Evolutionary conservation across 2,113 vertebrate species (phyloP), one percentile per base, ranked within the genome.

Genomic region (Rhinolophus sinicus): DNA sequence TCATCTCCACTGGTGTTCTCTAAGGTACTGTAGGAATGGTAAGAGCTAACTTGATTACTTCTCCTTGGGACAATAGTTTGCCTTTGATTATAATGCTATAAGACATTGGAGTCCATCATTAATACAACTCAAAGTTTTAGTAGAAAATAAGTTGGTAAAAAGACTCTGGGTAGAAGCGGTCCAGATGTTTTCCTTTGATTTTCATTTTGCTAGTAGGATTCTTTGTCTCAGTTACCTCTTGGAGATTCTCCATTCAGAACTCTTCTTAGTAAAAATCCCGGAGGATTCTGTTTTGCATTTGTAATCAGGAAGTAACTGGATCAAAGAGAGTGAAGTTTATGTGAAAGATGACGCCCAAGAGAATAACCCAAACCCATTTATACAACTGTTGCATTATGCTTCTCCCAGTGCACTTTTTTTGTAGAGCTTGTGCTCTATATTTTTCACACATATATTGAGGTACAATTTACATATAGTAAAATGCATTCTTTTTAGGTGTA

Each of bases 101-200:
- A 84, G 75, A 54, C 87, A 91, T 33, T 56, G 19, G 47, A 56
- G 19, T 64, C 28, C n/a, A 62, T 84, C 95, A 75, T 67, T 70
- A 96, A 90, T 92, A 90, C 50, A 95, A 80, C 54, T 80, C 77
- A 91, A 97, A 85, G 52, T 88, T 95, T 95, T 90, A 88, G 15
- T 62, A 80, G 35, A 90, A 95, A 60, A 70, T 52, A 88, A 35
- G 14, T 77, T 92, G 21, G 24, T n/a, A 33, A 82, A 90, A 95
- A 50, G 38, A 94, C 14, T 26, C 8, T 72, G 65, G 44, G 52
- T 65, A 87, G 65, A 50, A 95, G 56, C 62, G 58, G 19, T n/a
- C 81, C 65, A 90, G 88, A 94, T 90, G 47, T 84, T 95, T 95
- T 52, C 60, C 64, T 70, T 3, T 69, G 70, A 95, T 96, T 93